A percentile compares a stretch with the other conserved stretches of the same genome.
Conservation (phyloP, 1,140 invertebrate genomes). For the Euura lappo region DNA sequence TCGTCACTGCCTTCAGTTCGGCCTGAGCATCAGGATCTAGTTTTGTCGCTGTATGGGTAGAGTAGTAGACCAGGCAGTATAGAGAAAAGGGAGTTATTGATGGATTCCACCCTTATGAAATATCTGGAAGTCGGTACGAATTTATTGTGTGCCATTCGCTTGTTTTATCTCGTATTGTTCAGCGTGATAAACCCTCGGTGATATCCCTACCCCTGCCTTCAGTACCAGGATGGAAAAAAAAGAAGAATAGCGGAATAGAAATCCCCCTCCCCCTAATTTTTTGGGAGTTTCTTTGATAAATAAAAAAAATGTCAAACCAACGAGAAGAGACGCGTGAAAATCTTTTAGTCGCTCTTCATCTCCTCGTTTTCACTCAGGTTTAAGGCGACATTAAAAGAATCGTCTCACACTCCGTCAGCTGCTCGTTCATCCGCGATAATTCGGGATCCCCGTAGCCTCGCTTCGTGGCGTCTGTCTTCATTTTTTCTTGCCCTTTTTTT, state of each 20-base stretch:
- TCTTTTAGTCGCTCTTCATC: background rate
- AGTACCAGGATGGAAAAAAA: background rate
- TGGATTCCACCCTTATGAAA: constrained; percentile 63
- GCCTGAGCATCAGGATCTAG: too few species aligned
- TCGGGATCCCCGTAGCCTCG: background rate
- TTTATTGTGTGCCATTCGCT: constrained; percentile 58
- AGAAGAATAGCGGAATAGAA: background rate
- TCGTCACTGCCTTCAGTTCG: background rate
- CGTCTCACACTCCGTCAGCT: constrained; percentile 51
- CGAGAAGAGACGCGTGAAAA: too few species aligned
- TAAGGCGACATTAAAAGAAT: constrained; percentile 56
- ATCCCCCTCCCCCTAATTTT: too few species aligned
- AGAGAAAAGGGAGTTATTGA: constrained; percentile 49
- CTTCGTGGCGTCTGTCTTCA: background rate
- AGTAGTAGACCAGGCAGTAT: too few species aligned
- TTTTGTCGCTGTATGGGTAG: too few species aligned
- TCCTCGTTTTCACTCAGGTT: background rate
- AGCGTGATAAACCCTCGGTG: constrained; percentile 55
- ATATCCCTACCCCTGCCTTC: constrained; percentile 34
- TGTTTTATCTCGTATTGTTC: constrained; percentile 60
- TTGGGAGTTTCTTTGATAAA: too few species aligned
- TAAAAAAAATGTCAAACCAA: background rate
- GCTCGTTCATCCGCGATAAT: constrained; percentile 47
- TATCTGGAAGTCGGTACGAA: constrained; percentile 56
- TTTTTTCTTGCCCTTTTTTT: constrained; percentile 14